These are phyloP conservation scores for Cyprinodon tularosa DNA, from an alignment of 2,113 vertebrate species.

Conservation along the genomic window DNA sequence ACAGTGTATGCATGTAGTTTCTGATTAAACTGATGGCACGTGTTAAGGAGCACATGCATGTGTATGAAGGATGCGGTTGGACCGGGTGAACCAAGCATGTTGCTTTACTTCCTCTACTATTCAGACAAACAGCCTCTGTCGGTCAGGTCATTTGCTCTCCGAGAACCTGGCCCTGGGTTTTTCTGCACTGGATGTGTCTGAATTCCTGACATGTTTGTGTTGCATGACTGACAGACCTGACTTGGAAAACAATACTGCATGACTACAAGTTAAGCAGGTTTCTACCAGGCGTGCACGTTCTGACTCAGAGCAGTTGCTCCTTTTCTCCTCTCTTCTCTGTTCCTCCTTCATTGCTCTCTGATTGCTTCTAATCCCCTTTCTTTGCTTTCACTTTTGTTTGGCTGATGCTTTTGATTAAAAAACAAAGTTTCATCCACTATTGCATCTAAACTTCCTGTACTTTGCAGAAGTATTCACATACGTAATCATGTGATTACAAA, in stretches of 20 bases:
- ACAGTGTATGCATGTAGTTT: slow-evolving; percentile 51
- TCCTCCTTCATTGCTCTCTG: slow-evolving; percentile 13
- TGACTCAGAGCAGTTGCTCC: slow-evolving; percentile 14
- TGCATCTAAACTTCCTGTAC: slow-evolving; percentile 6
- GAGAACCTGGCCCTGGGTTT: slow-evolving; percentile 8
- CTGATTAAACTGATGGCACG: slow-evolving; percentile 38
- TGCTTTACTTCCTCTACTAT: slow-evolving; percentile 13
- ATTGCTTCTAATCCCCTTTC: slow-evolving; percentile 15
- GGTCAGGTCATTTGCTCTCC: slow-evolving; percentile 19
- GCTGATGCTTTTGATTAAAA: slow-evolving; percentile 36
- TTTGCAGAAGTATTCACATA: background rate
- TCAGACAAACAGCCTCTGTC: slow-evolving; percentile 33
- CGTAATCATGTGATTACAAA: no score
- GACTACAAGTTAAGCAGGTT: slow-evolving; percentile 30
- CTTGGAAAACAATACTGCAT: slow-evolving; percentile 52
- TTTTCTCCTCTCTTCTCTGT: background rate
- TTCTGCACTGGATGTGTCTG: slow-evolving; percentile 37
- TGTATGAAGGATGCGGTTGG: slow-evolving; percentile 48
- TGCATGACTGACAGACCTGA: slow-evolving; percentile 68
- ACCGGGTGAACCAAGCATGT: slow-evolving; percentile 24
- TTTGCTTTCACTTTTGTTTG: slow-evolving; percentile 23
- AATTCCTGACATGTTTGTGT: slow-evolving; percentile 21
- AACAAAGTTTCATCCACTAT: slow-evolving; percentile 52
- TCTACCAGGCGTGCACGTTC: slow-evolving; percentile 40
- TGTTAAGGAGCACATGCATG: slow-evolving; percentile 61